Evolutionary conservation across 2,113 vertebrate species (phyloP), one percentile per base, ranked within the genome.

Genomic region (Triplophysa siluroides): DNA sequence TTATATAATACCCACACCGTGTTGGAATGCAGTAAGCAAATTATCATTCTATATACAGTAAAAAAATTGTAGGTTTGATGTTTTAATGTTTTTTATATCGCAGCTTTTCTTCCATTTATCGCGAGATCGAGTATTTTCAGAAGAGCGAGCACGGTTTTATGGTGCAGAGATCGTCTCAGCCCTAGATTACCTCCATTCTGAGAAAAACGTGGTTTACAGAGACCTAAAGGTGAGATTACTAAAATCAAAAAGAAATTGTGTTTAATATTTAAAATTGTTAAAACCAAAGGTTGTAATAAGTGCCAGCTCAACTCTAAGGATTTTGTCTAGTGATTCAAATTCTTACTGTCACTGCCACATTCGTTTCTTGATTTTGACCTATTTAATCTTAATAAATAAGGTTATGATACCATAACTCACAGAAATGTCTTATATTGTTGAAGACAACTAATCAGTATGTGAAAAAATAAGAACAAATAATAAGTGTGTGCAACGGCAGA

Each of bases 31-130:
- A 45, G n/a, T 0, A 19, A 3, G 0, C 58, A 45, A 47, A n/a
- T 60, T 21, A 13, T 9, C 45, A 16, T 24, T 65, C 65, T 13
- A 23, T 9, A 21, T 83, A 29, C 26, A 83, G 52, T 4, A 21
- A n/a, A 33, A 8, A 24, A 4, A 10, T 71, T 52, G 56, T 71
- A 24, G 18, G 52, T 29, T 71, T 71, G 26, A 52, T 71, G 33
- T 38, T 38, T 7, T 38, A 7, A 38, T 38, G 7, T 38, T 38
- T 71, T 12, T 71, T 56, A 21, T 21, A 38, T 56, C 5, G 56
- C 85, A 98, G 97, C 92, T 98, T 84, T 98, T 99, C 90, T 99
- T 98, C 90, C 96, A 98, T 82, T 91, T 99, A 83, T 98, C 96
- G 45, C 93, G 96, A 80, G 97, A 98, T 82, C 95, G 96, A 0